phyloP scores from a whole-genome alignment of 2,888 invertebrate species.

The Tetanocera ferruginea region DNA sequence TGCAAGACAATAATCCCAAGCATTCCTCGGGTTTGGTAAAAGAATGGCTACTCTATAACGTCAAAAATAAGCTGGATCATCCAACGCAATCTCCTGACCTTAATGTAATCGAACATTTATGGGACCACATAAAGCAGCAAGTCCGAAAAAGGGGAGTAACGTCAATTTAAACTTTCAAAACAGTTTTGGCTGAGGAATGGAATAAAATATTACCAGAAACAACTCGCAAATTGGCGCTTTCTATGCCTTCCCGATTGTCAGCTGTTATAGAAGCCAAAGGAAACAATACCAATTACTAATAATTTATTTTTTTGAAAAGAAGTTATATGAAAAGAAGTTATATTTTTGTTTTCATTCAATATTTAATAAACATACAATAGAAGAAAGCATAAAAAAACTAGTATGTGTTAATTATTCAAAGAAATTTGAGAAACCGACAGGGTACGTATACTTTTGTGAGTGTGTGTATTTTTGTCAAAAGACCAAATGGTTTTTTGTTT shows the following conservation, averaged over 20 bases:
- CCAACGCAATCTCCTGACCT: constrained; percentile 13
- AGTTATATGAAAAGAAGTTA: too few relatives aligned
- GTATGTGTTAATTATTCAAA: too few relatives aligned
- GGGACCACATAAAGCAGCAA: constrained; percentile 10
- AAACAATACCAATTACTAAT: constrained; percentile 22
- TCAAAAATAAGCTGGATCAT: background rate
- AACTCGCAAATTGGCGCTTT: constrained; percentile 1
- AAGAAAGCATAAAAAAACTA: too few relatives aligned
- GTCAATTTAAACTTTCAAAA: background rate
- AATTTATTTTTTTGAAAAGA: background rate
- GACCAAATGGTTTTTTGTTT: too few relatives aligned
- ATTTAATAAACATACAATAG: too few relatives aligned
- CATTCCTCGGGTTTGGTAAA: background rate
- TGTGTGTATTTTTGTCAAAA: too few relatives aligned
- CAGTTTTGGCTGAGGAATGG: constrained; percentile 23
- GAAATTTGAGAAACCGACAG: too few relatives aligned
- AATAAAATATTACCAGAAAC: background rate
- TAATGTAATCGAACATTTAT: constrained; percentile 6
- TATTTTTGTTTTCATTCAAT: too few relatives aligned
- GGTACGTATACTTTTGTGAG: too few relatives aligned
- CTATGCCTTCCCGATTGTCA: background rate
- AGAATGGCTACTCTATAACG: constrained; percentile 21
- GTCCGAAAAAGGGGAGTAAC: constrained; percentile 2
- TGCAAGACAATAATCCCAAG: too few relatives aligned
- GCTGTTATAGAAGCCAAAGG: constrained; percentile 12